phyloP scores from a whole-genome alignment of 2,797 vertebrate species.

The Leptoclinus maculatus region DNA sequence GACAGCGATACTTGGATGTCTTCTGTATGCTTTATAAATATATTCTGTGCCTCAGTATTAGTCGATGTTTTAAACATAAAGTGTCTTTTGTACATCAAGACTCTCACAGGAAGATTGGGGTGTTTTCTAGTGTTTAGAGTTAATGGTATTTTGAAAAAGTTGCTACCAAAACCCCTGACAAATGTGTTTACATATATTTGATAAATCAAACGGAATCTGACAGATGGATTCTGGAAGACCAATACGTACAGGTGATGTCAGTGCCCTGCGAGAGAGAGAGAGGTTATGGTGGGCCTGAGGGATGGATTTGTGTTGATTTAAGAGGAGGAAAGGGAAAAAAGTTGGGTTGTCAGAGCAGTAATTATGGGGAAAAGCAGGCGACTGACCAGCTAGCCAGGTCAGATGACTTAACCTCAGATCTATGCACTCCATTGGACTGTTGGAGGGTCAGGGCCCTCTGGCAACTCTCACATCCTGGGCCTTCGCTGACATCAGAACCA shows the following conservation, averaged over 20 bases:
- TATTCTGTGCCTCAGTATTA: not conserved
- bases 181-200: constrained; percentile 30
- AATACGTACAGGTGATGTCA: constrained; percentile 39
- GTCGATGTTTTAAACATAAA: constrained; percentile 42
- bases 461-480: constrained; percentile 61
- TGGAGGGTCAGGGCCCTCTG: constrained; percentile 75
- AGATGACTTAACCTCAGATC: constrained; percentile 88
- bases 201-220: constrained; percentile 50
- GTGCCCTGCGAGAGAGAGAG: constrained; percentile 9
- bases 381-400: constrained; percentile 71
- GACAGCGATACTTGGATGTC: constrained; percentile 1
- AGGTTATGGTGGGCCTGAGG: constrained; percentile 51
- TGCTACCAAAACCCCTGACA: not conserved
- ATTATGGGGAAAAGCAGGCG: constrained; percentile 76
- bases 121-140: not conserved
- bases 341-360: constrained; percentile 77
- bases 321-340: constrained; percentile 64
- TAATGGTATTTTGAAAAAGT: not conserved
- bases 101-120: not conserved
- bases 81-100: not conserved
- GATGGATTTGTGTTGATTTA: constrained; percentile 72
- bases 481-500: constrained; percentile 54
- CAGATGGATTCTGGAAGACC: constrained; percentile 31
- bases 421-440: constrained; percentile 82
- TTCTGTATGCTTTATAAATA: constrained; percentile 18